Percentiles rank a stretch among this genome's conserved stretches.
These are phyloP conservation scores for Halotydeus destructor DNA, from an alignment of 1,140 invertebrate genomes.

Conservation along the genomic window DNA sequence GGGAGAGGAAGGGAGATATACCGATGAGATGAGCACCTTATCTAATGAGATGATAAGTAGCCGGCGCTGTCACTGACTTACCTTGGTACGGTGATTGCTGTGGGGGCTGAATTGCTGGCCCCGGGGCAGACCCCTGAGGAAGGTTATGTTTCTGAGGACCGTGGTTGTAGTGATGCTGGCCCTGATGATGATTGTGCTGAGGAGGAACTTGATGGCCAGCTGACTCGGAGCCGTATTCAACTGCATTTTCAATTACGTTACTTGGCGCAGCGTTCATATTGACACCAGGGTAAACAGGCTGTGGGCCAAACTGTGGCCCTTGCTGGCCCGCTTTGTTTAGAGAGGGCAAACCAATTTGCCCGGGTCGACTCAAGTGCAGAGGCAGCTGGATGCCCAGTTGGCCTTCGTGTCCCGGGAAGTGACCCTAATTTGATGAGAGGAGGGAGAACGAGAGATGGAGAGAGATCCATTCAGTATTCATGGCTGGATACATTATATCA, in stretches of 20 bases:
- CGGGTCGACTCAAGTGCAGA: background rate
- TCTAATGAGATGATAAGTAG: too few relatives aligned
- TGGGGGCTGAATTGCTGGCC: background rate
- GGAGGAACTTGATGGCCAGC: too few relatives aligned
- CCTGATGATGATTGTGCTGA: too few relatives aligned
- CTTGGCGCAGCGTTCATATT: background rate
- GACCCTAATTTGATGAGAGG: too few relatives aligned
- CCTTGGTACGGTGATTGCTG: background rate
- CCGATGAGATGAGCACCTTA: background rate
- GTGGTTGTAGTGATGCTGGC: too few relatives aligned
- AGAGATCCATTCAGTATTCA: background rate
- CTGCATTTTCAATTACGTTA: background rate
- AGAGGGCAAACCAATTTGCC: background rate
- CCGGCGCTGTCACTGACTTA: too few relatives aligned
- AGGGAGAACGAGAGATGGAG: background rate
- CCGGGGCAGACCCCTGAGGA: too few relatives aligned
- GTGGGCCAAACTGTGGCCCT: conserved; percentile 1
- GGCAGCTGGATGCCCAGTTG: background rate
- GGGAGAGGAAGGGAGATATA: background rate
- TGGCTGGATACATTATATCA: background rate
- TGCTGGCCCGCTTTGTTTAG: background rate
- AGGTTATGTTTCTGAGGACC: too few relatives aligned
- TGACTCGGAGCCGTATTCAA: conserved; percentile 2
- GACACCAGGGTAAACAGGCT: background rate
- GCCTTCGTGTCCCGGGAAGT: background rate